Conservation (phyloP, 2,888 invertebrate genomes). For the Cybosia mesomella region DNA sequence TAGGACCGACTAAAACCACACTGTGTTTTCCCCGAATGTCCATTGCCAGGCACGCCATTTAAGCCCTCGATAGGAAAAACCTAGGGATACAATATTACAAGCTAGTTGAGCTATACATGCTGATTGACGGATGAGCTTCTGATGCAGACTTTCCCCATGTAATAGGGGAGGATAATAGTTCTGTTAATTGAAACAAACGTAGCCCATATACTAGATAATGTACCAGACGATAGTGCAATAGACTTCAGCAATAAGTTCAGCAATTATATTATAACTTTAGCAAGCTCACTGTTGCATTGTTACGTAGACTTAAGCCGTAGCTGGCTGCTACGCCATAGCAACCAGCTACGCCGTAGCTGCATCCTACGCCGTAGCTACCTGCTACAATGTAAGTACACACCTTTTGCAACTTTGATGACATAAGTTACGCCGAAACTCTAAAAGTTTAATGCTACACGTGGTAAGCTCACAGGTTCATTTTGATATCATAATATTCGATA, state of each 20-base stretch:
- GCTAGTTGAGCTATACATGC: too few species aligned
- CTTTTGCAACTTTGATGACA: background rate
- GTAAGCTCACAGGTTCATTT: background rate
- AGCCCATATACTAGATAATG: too few species aligned
- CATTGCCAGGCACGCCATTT: too few species aligned
- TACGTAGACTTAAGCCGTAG: background rate
- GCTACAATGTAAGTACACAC: background rate
- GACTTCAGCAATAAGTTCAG: background rate
- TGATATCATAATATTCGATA: background rate
- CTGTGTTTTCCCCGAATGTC: too few species aligned
- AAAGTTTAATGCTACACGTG: background rate
- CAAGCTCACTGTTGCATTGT: background rate
- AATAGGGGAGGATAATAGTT: too few species aligned
- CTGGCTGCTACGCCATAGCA: constrained; percentile 6
- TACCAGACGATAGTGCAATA: background rate
- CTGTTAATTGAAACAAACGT: too few species aligned
- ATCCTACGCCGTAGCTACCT: background rate
- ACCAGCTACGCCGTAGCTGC: background rate
- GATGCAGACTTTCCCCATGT: too few species aligned
- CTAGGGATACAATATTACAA: too few species aligned
- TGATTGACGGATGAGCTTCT: too few species aligned
- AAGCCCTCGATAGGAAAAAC: too few species aligned
- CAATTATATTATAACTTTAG: background rate
- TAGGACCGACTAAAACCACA: too few species aligned
- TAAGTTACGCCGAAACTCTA: constrained; percentile 1